Evolutionary conservation across 1,140 invertebrate species (phyloP).

Genomic region (Bathynomus jamesi): DNA sequence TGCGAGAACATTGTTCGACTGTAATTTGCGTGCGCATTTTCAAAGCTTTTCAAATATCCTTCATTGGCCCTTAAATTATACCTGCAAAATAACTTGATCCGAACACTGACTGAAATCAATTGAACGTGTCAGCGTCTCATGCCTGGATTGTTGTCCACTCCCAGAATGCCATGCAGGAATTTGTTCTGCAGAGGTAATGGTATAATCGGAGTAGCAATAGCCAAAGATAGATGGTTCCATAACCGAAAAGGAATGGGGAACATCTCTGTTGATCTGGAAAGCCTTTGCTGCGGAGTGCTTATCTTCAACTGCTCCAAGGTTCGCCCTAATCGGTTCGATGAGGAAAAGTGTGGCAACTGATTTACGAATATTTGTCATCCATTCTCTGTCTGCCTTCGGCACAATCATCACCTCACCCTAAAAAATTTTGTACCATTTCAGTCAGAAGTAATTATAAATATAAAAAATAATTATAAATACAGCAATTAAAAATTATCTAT

Average conservation of each 20-base stretch:
- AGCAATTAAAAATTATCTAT: too few species aligned
- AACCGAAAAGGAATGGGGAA: too few species aligned
- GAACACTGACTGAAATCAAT: too few species aligned
- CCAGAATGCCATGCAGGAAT: neutral
- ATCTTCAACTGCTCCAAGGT: neutral
- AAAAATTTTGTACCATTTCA: too few species aligned
- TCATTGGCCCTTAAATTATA: too few species aligned
- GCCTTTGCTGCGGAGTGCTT: neutral
- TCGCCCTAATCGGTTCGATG: neutral
- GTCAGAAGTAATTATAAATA: too few species aligned
- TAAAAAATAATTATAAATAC: too few species aligned
- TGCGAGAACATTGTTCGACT: too few species aligned
- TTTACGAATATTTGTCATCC: neutral
- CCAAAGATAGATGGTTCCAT: neutral
- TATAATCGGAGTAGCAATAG: neutral
- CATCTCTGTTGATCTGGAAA: neutral
- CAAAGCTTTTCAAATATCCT: too few species aligned
- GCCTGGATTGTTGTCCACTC: neutral
- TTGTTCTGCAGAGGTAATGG: neutral
- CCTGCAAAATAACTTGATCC: too few species aligned
- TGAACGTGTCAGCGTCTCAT: neutral
- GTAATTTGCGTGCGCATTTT: too few species aligned
- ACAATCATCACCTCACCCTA: neutral
- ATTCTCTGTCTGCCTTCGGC: neutral
- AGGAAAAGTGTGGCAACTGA: neutral